phyloP scores from a whole-genome alignment of 2,888 invertebrate species.

The Noctua pronuba region DNA sequence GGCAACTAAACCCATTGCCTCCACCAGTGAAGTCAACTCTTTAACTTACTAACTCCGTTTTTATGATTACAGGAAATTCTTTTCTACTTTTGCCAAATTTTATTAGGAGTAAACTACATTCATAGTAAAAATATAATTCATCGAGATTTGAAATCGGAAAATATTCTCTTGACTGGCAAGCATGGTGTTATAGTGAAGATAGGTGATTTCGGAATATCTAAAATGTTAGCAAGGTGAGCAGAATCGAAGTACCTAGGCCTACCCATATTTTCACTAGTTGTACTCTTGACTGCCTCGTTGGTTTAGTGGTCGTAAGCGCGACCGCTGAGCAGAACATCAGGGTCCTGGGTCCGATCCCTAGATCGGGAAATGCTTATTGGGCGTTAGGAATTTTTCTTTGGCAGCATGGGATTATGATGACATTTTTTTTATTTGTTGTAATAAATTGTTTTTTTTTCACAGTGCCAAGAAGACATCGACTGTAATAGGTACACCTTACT shows the following conservation, averaged over 20 bases:
- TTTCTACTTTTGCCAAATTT: constrained; percentile 93
- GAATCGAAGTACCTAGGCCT: neutral
- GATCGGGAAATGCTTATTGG: neutral
- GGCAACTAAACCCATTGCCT: neutral
- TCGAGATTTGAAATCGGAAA: constrained; percentile 96
- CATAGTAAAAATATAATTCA: constrained; percentile 95
- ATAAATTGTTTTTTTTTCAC: constrained; percentile 67
- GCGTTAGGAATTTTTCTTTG: neutral
- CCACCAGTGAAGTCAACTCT: neutral
- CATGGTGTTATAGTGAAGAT: constrained; percentile 93
- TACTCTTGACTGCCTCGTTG: neutral
- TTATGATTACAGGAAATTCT: constrained; percentile 91
- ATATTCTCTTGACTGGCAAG: constrained; percentile 94
- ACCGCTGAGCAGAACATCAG: neutral
- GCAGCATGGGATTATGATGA: neutral
- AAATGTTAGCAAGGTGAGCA: constrained; percentile 91
- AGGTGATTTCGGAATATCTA: constrained; percentile 96
- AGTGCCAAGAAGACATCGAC: constrained; percentile 91
- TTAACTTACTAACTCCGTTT: neutral
- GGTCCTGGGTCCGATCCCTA: neutral
- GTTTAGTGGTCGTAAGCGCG: neutral
- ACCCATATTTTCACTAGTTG: neutral
- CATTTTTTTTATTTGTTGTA: neutral
- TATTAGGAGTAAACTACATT: constrained; percentile 94
- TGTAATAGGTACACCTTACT: constrained; percentile 95